These are phyloP conservation scores for Menidia beryllina DNA, from an alignment of 2,113 vertebrate species.

Conservation along the genomic window DNA sequence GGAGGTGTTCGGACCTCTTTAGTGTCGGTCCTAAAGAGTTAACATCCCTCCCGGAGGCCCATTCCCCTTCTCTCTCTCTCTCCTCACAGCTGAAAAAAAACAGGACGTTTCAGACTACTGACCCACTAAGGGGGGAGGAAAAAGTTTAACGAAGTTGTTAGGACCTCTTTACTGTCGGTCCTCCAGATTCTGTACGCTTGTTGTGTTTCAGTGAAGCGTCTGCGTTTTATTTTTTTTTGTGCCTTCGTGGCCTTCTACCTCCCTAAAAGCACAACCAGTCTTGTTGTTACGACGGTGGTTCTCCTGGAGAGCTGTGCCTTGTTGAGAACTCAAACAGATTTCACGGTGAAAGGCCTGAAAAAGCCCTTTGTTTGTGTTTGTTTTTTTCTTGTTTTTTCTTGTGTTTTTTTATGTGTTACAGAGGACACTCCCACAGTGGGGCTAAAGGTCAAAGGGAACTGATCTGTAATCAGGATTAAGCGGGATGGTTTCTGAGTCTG, in stretches of 20 bases:
- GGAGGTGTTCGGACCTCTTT: too few relatives aligned
- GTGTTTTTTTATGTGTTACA: neutral
- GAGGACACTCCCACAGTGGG: neutral
- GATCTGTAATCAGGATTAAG: neutral
- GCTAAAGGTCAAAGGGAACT: neutral
- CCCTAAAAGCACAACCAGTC: constrained; percentile 73
- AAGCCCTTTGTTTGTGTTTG: too few relatives aligned
- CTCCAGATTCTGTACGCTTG: too few relatives aligned
- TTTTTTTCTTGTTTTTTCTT: too few relatives aligned
- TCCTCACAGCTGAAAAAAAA: constrained; percentile 1
- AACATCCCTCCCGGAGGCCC: constrained; percentile 20
- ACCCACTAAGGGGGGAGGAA: neutral
- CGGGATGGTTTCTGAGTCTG: neutral
- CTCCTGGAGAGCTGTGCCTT: constrained; percentile 65
- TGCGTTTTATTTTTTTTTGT: constrained; percentile 44
- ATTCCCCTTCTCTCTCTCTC: neutral
- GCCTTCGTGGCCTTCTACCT: constrained; percentile 76
- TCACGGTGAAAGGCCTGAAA: neutral
- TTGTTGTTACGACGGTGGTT: constrained; percentile 22
- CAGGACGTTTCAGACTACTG: neutral
- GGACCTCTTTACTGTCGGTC: constrained; percentile 33
- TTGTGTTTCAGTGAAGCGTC: too few relatives aligned
- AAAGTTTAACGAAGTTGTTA: too few relatives aligned
- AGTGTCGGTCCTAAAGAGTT: constrained; percentile 54
- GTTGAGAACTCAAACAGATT: constrained; percentile 36